phyloP scores from a whole-genome alignment of 2,113 vertebrate species.

The Tyrannus savana region DNA sequence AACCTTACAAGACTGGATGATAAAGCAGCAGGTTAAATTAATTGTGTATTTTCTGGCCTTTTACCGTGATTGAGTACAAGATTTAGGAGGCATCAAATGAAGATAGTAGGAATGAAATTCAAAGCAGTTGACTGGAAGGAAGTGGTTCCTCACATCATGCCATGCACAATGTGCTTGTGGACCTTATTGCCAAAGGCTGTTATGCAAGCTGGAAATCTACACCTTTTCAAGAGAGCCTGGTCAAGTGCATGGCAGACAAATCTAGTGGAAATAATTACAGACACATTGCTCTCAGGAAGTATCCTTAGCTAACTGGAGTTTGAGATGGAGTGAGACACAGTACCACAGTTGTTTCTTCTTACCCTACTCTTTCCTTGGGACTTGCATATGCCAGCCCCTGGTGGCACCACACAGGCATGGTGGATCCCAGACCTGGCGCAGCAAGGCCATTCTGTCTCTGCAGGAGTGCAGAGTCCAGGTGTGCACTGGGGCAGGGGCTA shows the following conservation, averaged over 20 bases:
- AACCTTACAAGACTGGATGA: background rate
- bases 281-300: rapidly evolving
- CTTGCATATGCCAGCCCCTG: rapidly evolving
- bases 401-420: background rate
- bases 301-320: background rate
- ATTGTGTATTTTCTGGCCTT: background rate
- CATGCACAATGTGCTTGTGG: background rate
- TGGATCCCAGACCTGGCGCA: background rate
- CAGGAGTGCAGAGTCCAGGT: background rate
- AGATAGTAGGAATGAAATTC: background rate
- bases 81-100: background rate
- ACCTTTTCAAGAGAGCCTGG: background rate
- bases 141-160: background rate
- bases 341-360: background rate
- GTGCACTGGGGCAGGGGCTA: background rate
- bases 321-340: background rate
- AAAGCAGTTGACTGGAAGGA: background rate
- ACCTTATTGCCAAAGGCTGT: background rate
- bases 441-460: background rate
- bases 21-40: background rate
- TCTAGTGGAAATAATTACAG: background rate
- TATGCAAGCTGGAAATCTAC: background rate
- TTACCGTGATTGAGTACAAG: background rate
- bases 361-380: background rate
- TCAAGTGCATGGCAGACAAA: background rate